These are phyloP conservation scores for Lycocerus yunnanus DNA, from an alignment of 2,888 invertebrate genomes.

Conservation along the genomic window DNA sequence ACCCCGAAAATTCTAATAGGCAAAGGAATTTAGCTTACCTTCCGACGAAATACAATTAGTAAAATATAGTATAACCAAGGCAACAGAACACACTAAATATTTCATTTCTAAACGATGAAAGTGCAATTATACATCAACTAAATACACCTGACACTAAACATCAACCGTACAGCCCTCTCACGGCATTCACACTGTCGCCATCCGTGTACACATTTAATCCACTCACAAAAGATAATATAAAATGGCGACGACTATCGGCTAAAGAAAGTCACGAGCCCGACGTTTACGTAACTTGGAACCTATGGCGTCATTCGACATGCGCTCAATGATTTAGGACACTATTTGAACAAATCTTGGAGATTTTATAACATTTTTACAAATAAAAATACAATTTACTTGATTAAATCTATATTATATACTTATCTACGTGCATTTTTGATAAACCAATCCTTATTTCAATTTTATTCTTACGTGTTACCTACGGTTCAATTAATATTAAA, in stretches of 20 bases:
- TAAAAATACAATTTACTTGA: neutral
- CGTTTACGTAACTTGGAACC: constrained; percentile 48
- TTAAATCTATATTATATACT: neutral
- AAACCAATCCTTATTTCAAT: neutral
- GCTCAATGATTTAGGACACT: constrained; percentile 25
- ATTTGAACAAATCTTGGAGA: constrained; percentile 5
- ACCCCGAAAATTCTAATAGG: constrained; percentile 10
- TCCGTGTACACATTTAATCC: constrained; percentile 43
- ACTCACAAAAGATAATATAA: constrained; percentile 44
- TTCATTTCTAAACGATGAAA: constrained; percentile 45
- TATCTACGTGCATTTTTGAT: neutral
- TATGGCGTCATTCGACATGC: constrained; percentile 29
- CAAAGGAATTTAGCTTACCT: constrained; percentile 36
- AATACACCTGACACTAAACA: constrained; percentile 31
- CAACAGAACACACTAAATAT: constrained; percentile 49
- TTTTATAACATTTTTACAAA: constrained; percentile 4
- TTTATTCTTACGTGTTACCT: neutral
- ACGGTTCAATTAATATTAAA: neutral
- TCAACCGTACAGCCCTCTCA: constrained; percentile 37
- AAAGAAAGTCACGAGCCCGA: constrained; percentile 49
- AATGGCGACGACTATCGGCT: constrained; percentile 50
- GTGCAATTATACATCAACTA: constrained; percentile 37
- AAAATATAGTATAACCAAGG: constrained; percentile 46
- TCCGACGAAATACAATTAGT: constrained; percentile 43
- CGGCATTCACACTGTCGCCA: constrained; percentile 43